Base-by-base conservation (phyloP, 1,140 invertebrate genomes). In the Tetranychus urticae region DNA sequence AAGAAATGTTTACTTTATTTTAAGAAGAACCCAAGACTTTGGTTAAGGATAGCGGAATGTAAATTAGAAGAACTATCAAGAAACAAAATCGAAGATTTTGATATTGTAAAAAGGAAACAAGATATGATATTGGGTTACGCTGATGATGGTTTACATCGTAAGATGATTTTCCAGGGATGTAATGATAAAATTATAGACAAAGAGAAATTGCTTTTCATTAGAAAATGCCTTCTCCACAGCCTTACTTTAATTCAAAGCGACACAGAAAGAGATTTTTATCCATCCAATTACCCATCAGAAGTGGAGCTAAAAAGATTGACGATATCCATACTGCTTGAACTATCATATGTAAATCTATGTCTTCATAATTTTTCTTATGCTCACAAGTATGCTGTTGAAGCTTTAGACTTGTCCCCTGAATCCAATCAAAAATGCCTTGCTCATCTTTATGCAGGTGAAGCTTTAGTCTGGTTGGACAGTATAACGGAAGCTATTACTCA, bases 41-140 rank as follows among this genome's bases (percentile, higher is more conserved):
- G 91, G 91, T 71, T 93, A 39, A 77, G 90, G 65, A 76, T 97
- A 66, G 88, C 91, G 1, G 92, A 97, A 73, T 92, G 89, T 70
- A 73, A 71, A 65, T 69, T 75, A 42, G 72, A 72, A 62, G 37
- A 59, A 35, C 7, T 45, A 4, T 7, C n/a, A 6, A 69, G 69
- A 66, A 67, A 72, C 65, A 39, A 42, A 8, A 36, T 56, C n/a
- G 33, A 70, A 34, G 80, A 83, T 69, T 79, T 83, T 65, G 77
- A 81, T 68, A 72, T 82, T 61, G 69, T 74, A 47, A 77, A 77
- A 65, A 75, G 76, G 60, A 75, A 78, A 52, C 80, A 80, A 66
- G 79, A 82, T 62, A 69, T 81, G 50, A 77, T 84, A 31, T 76
- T 80, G 64, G 77, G 78, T 62, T 73, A 79, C 12, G 70, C 84